A percentile compares a stretch with the other conserved stretches of the same genome.
Conservation (phyloP, 2,113 vertebrate genomes). For the Eurypyga helias region DNA sequence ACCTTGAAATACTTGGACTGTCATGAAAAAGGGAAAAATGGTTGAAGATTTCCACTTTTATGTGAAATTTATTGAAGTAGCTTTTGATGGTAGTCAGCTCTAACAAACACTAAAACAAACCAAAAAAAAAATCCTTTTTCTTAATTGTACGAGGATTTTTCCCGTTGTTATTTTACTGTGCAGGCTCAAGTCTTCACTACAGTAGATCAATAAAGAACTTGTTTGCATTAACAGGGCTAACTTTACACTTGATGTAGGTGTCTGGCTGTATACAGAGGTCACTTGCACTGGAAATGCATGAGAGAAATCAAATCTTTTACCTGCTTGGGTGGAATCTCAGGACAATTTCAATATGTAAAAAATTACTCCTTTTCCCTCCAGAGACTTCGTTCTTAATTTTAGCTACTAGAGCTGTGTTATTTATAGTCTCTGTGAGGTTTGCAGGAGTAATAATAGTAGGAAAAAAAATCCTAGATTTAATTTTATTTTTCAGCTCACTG, state of each 20-base stretch:
- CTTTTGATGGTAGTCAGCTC: not conserved
- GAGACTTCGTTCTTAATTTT: slow-evolving; percentile 76
- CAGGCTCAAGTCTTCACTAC: slow-evolving; percentile 14
- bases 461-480: not conserved
- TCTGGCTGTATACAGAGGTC: slow-evolving; percentile 52
- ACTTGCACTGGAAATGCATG: slow-evolving; percentile 47
- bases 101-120: not conserved
- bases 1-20: not conserved
- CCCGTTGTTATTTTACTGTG: slow-evolving; percentile 8
- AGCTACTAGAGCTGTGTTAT: not conserved
- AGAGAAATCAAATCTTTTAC: slow-evolving; percentile 68
- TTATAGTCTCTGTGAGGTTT: not conserved
- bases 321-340: slow-evolving; percentile 34
- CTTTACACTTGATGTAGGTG: slow-evolving; percentile 58
- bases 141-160: not conserved
- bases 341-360: slow-evolving; percentile 80
- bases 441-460: not conserved
- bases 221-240: slow-evolving; percentile 69
- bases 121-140: not conserved
- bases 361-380: slow-evolving; percentile 65
- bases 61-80: not conserved
- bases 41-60: not conserved
- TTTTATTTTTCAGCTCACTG: not conserved
- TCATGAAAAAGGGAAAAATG: not conserved
- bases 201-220: slow-evolving; percentile 56